These are phyloP conservation scores for Pristionchus fissidentatus DNA, from an alignment of 2,888 invertebrate genomes.

Conservation along the genomic window DNA sequence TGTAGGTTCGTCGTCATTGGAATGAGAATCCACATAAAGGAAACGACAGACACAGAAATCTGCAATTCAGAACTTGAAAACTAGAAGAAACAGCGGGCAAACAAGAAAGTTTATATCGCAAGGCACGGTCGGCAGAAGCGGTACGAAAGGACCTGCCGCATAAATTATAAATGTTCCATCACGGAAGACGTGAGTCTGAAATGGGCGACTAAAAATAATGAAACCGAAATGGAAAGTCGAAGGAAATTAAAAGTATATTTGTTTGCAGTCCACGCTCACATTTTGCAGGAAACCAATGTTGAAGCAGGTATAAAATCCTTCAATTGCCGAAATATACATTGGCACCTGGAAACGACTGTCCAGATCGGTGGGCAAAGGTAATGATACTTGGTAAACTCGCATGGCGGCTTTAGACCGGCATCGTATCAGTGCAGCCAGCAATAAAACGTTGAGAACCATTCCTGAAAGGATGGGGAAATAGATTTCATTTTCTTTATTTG, in stretches of 20 bases:
- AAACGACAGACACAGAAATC: neutral
- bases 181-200: neutral
- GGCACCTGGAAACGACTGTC: neutral
- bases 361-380: neutral
- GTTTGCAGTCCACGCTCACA: neutral
- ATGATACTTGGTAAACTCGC: neutral
- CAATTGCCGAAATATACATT: neutral
- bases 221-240: neutral
- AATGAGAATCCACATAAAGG: slow-evolving; percentile 10
- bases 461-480: neutral
- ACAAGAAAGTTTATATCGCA: neutral
- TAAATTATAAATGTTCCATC: neutral
- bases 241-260: too few species aligned
- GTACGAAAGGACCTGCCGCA: neutral
- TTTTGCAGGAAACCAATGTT: neutral
- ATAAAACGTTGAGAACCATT: neutral
- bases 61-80: neutral
- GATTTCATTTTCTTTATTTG: neutral
- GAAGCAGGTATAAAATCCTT: neutral
- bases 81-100: neutral
- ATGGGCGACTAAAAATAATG: too few species aligned
- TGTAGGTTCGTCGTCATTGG: neutral
- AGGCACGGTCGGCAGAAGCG: neutral
- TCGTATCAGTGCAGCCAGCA: neutral
- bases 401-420: neutral